phyloP scores from a whole-genome alignment of 2,888 invertebrate genomes.

The Meandrusa payeni region DNA sequence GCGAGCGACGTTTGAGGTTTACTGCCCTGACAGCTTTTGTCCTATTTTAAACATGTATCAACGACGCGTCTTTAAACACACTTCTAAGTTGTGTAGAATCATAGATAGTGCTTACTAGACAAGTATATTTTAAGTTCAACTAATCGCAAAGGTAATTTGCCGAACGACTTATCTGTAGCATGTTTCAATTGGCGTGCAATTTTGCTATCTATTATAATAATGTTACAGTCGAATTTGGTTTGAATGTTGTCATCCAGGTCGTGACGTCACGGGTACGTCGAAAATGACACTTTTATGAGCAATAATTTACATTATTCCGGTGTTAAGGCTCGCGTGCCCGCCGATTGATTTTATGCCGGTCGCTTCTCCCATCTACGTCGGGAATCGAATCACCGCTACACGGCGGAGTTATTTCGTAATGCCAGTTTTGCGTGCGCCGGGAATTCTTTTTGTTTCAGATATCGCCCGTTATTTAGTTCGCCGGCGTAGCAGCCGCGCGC shows the following conservation, averaged over 20 bases:
- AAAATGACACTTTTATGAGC: constrained; percentile 79
- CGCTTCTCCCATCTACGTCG: constrained; percentile 72
- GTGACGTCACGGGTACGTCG: constrained; percentile 76
- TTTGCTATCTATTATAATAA: constrained; percentile 35
- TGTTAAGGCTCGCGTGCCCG: constrained; percentile 75
- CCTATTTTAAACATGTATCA: constrained; percentile 73
- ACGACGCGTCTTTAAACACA: constrained; percentile 49
- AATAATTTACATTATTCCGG: constrained; percentile 79
- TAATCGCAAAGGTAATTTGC: constrained; percentile 66
- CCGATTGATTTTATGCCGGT: constrained; percentile 79
- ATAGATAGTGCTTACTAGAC: constrained; percentile 36
- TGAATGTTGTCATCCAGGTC: constrained; percentile 30
- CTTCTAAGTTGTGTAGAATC: not conserved
- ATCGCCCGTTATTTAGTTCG: constrained; percentile 16
- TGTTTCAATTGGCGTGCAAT: constrained; percentile 30
- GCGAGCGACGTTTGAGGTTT: constrained; percentile 62
- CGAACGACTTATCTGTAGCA: constrained; percentile 52
- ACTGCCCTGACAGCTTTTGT: constrained; percentile 76
- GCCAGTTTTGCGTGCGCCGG: constrained; percentile 68
- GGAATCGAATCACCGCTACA: constrained; percentile 75
- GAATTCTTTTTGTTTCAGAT: constrained; percentile 44
- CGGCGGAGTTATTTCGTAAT: constrained; percentile 72
- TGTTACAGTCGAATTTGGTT: constrained; percentile 38
- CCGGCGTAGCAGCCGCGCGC: constrained; percentile 6
- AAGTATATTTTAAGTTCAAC: constrained; percentile 57